Evolutionary conservation across 2,113 vertebrate species (phyloP).

Genomic region (Corvus hawaiiensis): DNA sequence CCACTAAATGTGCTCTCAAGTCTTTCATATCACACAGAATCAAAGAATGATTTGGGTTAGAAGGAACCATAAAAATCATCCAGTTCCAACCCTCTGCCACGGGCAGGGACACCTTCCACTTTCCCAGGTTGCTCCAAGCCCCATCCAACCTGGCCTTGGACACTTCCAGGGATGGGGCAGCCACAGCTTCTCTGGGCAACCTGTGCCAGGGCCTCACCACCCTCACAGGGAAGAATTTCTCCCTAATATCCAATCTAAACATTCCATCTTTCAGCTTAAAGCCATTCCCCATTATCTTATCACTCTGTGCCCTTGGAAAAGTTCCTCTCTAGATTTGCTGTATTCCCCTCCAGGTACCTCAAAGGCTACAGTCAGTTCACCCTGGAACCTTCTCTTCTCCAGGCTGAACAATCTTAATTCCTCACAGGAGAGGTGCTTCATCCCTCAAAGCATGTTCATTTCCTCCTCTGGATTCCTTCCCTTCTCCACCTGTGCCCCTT

Average conservation of each 20-base stretch:
- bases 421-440: background rate
- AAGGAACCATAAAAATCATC: background rate
- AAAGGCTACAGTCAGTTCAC: background rate
- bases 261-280: background rate
- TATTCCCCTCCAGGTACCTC: background rate
- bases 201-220: background rate
- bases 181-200: background rate
- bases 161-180: background rate
- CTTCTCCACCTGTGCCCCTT: background rate
- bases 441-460: background rate
- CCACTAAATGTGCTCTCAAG: background rate
- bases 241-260: background rate
- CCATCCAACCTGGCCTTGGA: fast-evolving
- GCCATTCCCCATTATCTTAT: background rate
- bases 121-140: background rate
- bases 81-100: fast-evolving
- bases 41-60: background rate
- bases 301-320: no score
- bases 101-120: background rate
- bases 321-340: background rate
- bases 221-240: background rate
- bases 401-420: background rate
- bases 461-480: background rate
- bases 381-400: background rate
- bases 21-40: background rate